Evolutionary conservation across 92 coral and sea anemone species (phyloP), one percentile per base, ranked within the genome.

Genomic region (Epizoanthus ramosus): DNA sequence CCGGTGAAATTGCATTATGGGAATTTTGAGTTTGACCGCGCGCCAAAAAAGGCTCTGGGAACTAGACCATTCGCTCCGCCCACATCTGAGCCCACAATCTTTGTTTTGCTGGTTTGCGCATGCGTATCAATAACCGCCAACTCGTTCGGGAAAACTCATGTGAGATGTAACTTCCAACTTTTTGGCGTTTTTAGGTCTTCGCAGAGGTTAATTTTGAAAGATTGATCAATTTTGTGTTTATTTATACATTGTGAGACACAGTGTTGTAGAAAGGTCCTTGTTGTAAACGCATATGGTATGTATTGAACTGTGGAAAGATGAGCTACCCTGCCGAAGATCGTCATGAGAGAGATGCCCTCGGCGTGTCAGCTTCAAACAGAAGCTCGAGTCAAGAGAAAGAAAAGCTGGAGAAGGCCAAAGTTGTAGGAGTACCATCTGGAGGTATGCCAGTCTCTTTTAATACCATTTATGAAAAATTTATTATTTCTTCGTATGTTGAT

Each of bases 281-380:
- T 22, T 41, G 63, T 35, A 61, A 61, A 39, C 54, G 7, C 18
- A 6, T 37, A 6, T 39, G 82, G 22, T 77, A 77, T 77, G 82
- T 77, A 59, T 59, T 39, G 24, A 39, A 17, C 25, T 63, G 18
- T 66, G 12, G 39, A 84, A 83, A 52, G 71, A 96, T 96, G 99
- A 96, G 97, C 87, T 94, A 90, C 79, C 93, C 90, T 58, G 87
- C 91, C 68, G 99, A 96, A 80, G 98, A 94, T 85, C 91, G 95
- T 63, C 93, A 88, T 70, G 98, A 93, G 63, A 88, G 98, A 53
- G 98, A 92, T 31, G 79, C 94, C 53, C 89, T 85, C 79, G 80
- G 87, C 80, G 84, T 76, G 68, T 76, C 81, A 59, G 81, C 94
- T 84, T 86, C 94, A 61, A 80, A 89, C 45, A 88, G 92, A 80